Base-by-base conservation (phyloP, 1,140 invertebrate species). In the Homarus americanus region DNA sequence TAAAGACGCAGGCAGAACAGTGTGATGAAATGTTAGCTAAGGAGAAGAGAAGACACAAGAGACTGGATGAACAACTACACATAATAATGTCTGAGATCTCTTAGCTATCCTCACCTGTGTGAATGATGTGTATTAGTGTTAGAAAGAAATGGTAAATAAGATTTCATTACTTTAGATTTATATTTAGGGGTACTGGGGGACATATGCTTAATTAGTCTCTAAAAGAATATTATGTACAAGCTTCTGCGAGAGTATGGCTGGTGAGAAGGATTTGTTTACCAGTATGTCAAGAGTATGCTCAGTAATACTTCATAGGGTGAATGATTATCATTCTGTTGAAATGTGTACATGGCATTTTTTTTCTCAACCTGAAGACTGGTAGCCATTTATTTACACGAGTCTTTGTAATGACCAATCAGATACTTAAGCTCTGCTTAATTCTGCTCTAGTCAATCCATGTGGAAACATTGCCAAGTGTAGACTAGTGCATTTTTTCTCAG, bases 31-130 rank as follows among this genome's bases (percentile, higher is more conserved):
- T 91, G 88, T 58, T 80, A n/a, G 80, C 72, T 36, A 84, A 63
- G 24, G 92, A 92, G 76, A 91, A 90, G 66, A 40, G 84, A 32
- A 80, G 88, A 82, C 83, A 76, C 58, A 69, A 86, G 36, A 41
- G 92, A 83, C 41, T 92, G 20, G 88, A 92, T 72, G 87, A 91
- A 75, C 88, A 92, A 72, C 72, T 92, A 53, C 88, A 92, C 78
- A 86, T 92, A 36, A 73, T 92, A 58, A 58, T 92, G 7, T 78
- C 92, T 17, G 92, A 92, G 44, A 66, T 92, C 41, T 87, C 83
- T 66, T 92, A 88, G 86, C 34, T 73, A 15, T 82, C 63, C 63
- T 69, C 5, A 20, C 15, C n/a, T 32, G 63, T 69, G 28, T 69
- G n/a, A 69, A 69, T 69, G 63, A 32, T 69, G 28, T 32, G 63